A percentile compares a stretch with the other conserved stretches of the same genome.
These are phyloP conservation scores for Mechanitis mazaeus DNA, from an alignment of 2,888 invertebrate species.

Conservation along the genomic window DNA sequence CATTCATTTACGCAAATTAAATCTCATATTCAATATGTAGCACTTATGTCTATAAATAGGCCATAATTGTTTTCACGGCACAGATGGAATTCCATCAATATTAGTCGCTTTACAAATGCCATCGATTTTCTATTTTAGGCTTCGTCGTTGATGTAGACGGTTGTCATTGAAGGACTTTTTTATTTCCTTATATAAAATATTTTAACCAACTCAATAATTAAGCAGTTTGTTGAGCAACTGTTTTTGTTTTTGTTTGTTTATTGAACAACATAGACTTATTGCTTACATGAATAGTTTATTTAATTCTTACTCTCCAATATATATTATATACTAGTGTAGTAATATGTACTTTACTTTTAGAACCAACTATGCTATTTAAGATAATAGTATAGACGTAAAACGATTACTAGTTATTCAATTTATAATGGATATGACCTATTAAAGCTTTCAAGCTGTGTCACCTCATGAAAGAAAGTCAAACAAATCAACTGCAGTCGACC, in stretches of 20 bases:
- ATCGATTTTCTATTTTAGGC: conserved; percentile 28
- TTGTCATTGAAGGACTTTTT: conserved; percentile 10
- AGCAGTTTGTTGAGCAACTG: no score
- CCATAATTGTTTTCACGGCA: neutral
- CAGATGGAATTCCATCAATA: neutral
- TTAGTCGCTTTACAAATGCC: conserved; percentile 9
- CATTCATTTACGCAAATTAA: no score
- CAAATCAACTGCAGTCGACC: neutral
- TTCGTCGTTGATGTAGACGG: conserved; percentile 13
- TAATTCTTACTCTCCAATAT: no score
- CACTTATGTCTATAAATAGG: neutral
- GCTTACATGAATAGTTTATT: no score
- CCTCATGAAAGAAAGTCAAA: neutral
- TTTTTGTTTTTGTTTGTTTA: no score
- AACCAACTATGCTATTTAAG: no score
- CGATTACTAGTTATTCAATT: neutral
- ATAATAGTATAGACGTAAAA: neutral
- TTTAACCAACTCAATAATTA: no score
- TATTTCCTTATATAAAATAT: neutral
- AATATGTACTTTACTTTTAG: no score
- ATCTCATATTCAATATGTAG: no score
- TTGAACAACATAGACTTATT: no score
- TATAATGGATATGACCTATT: neutral
- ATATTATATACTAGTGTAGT: no score
- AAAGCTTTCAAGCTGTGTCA: neutral